Conservation (phyloP, 2,797 vertebrate species). For the Gobio occitaniae region DNA sequence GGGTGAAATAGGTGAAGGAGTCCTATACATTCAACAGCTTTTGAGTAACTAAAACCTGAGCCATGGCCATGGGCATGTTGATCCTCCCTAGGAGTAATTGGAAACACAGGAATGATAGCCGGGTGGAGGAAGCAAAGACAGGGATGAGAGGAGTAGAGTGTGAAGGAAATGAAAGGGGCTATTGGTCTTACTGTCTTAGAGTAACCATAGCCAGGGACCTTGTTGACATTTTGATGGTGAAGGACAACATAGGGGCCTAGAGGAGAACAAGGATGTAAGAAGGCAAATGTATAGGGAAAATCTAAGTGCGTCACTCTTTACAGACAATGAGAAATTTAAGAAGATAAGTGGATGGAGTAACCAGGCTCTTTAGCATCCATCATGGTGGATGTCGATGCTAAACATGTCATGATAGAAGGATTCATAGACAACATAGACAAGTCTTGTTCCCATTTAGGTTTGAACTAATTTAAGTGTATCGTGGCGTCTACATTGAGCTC, state of each 20-base stretch:
- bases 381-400: constrained; percentile 1
- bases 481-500: no score
- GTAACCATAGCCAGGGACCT: constrained; percentile 57
- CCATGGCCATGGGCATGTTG: constrained; percentile 33
- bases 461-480: neutral
- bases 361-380: constrained; percentile 8
- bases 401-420: constrained; percentile 9
- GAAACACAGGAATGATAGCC: constrained; percentile 41
- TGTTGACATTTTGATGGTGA: neutral
- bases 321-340: constrained; percentile 29
- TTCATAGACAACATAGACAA: neutral
- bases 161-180: constrained; percentile 43
- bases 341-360: constrained; percentile 12
- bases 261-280: neutral
- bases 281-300: neutral
- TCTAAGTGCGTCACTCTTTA: constrained; percentile 19
- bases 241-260: neutral
- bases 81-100: constrained; percentile 32
- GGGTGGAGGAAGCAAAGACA: constrained; percentile 46
- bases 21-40: constrained; percentile 45
- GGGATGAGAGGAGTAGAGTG: constrained; percentile 23
- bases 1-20: constrained; percentile 10
- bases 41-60: constrained; percentile 65
- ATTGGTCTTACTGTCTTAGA: constrained; percentile 47
- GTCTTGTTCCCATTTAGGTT: constrained; percentile 4